Base-by-base conservation (phyloP, 2,888 invertebrate genomes). In the Metalampra italica region DNA sequence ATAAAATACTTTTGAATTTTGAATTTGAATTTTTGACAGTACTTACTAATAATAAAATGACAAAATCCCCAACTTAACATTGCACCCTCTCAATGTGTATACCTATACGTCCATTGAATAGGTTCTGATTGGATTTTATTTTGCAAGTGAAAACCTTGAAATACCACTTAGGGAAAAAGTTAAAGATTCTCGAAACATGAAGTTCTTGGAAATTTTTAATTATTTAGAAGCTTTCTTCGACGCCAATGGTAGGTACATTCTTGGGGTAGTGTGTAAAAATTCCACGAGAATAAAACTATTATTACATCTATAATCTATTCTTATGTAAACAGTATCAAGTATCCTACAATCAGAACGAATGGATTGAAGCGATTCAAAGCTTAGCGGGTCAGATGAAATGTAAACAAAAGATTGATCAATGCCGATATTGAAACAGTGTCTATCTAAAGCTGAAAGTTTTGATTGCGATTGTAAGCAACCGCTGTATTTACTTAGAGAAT, bases 361-460 rank as follows among this genome's bases (percentile, higher is more conserved):
- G 22, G 22, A 5, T 22, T 2, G 22, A 43, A 46, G 32, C 30
- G 46, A 40, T 15, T 34, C 32, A 30, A 9, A 40, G 58, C 59
- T 64, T 59, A 67, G 60, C 54, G 59, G 60, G 52, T 52, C 62
- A 62, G 62, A 74, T 70, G 66, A 67, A 74, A 74, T 65, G 68
- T 69, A 76, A 74, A 74, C 69, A 73, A 56, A 66, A 70, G 59
- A 68, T 66, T 69, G 69, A 74, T 75, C 13, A 30, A n/a, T 71
- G 65, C 65, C 62, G 64, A 67, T 69, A 75, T 75, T 74, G 71
- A 66, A 71, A 74, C 63, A 67, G 63, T 59, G 62, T 64, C 63
- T 56, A 47, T 57, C 57, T 52, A n/a, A 14, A 55, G 62, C 60
- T 63, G 64, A 64, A 55, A 75, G 62, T 75, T 22, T 75, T 71